These are phyloP conservation scores for Antigone vipio DNA, from an alignment of 2,113 vertebrate genomes.

Conservation along the genomic window DNA sequence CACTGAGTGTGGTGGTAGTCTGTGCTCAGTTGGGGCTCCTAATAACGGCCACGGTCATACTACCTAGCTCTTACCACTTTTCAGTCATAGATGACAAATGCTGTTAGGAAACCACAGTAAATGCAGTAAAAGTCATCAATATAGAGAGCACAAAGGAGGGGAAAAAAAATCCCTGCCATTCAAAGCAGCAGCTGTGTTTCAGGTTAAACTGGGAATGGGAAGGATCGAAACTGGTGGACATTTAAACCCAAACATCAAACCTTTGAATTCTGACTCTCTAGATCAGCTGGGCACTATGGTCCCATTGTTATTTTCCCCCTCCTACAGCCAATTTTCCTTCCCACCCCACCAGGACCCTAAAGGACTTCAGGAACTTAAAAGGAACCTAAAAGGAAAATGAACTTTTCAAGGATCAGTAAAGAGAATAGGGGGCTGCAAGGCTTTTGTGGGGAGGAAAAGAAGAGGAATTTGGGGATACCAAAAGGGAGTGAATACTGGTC, in stretches of 20 bases:
- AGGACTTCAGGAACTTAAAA: neutral
- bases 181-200: neutral
- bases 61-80: neutral
- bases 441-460: neutral
- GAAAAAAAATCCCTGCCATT: neutral
- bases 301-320: neutral
- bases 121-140: neutral
- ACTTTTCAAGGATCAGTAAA: neutral
- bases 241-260: neutral
- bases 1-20: fast-evolving
- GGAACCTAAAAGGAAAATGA: neutral
- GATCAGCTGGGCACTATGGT: neutral
- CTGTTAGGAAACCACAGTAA: neutral
- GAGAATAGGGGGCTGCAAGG: neutral
- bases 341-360: neutral
- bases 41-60: fast-evolving
- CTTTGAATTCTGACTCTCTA: neutral
- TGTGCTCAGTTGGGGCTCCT: neutral
- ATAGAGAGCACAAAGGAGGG: fast-evolving
- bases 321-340: neutral
- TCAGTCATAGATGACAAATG: neutral
- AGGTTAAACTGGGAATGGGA: neutral
- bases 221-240: neutral
- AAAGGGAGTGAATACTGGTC: neutral
- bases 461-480: neutral